Evolutionary conservation across 1,140 invertebrate genomes (phyloP).

Genomic region (Zaprionus davidi): DNA sequence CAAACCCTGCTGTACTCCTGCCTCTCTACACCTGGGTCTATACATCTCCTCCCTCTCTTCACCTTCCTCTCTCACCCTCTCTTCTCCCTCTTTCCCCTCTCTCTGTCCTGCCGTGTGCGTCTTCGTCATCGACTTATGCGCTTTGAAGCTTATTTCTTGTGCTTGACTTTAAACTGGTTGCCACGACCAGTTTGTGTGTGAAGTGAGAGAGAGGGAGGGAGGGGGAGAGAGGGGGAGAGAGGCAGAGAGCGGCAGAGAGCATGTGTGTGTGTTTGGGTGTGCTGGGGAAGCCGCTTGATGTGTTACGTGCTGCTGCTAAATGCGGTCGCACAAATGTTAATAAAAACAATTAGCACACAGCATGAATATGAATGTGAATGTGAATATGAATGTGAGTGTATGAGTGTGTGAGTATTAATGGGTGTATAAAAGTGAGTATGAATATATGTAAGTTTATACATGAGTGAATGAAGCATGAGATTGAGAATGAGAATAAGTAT

Average conservation of each 20-base stretch:
- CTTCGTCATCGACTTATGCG: conserved; percentile 17
- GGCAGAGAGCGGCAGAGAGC: not conserved
- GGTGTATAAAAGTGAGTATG: not conserved
- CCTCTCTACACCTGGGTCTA: too few relatives aligned
- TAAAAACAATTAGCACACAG: conserved; percentile 42
- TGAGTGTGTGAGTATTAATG: not conserved
- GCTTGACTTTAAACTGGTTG: conserved; percentile 43
- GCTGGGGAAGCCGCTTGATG: conserved; percentile 52
- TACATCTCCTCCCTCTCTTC: too few relatives aligned
- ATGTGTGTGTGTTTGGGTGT: conserved; percentile 16
- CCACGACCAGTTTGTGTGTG: conserved; percentile 29
- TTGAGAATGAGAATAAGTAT: not conserved
- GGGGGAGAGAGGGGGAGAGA: not conserved
- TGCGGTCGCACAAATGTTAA: conserved; percentile 42
- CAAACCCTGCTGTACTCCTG: too few relatives aligned
- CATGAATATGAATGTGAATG: not conserved
- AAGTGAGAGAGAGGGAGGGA: not conserved
- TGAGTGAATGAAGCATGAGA: not conserved
- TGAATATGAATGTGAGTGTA: conserved; percentile 5
- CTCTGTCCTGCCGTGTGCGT: not conserved
- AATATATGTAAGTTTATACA: not conserved
- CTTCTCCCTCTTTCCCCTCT: not conserved
- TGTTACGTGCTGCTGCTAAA: conserved; percentile 43
- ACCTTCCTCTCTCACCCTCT: not conserved
- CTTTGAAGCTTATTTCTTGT: conserved; percentile 27